phyloP scores from a whole-genome alignment of 2,113 vertebrate genomes.

The Irena cyanogastra region DNA sequence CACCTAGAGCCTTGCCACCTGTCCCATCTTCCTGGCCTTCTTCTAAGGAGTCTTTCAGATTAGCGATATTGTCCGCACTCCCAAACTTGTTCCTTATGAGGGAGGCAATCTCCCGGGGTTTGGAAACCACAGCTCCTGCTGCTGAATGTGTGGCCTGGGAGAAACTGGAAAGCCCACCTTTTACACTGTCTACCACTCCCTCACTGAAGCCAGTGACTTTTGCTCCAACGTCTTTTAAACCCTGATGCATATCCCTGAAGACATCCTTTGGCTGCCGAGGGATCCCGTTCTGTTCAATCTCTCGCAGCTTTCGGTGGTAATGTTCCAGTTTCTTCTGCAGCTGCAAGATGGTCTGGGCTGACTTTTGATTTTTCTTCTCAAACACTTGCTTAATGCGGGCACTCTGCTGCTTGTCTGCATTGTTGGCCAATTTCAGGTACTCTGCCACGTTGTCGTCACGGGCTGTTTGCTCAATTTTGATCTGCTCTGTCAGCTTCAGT shows the following conservation, averaged over 20 bases:
- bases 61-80: slow-evolving; percentile 91
- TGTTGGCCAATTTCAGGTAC: slow-evolving; percentile 93
- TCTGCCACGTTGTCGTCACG: slow-evolving; percentile 94
- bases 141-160: slow-evolving; percentile 96
- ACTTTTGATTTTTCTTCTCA: slow-evolving; percentile 98
- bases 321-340: slow-evolving; percentile 95
- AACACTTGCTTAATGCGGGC: slow-evolving; percentile 96
- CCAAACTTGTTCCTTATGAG: slow-evolving; percentile 91
- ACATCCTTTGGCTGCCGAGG: slow-evolving; percentile 93
- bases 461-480: slow-evolving; percentile 94
- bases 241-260: slow-evolving; percentile 96
- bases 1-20: slow-evolving; percentile 75
- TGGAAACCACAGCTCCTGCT: slow-evolving; percentile 92
- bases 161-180: slow-evolving; percentile 92
- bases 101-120: slow-evolving; percentile 91
- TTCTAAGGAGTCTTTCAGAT: slow-evolving; percentile 88
- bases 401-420: slow-evolving; percentile 93
- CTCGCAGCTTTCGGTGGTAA: slow-evolving; percentile 90
- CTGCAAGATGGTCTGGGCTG: slow-evolving; percentile 91
- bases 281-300: slow-evolving; percentile 91
- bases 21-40: slow-evolving; percentile 84
- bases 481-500: slow-evolving; percentile 92
- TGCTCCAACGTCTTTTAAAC: slow-evolving; percentile 91
- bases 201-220: slow-evolving; percentile 95
- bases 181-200: slow-evolving; percentile 95